phyloP scores from a whole-genome alignment of 2,888 invertebrate species.

The Ectemnius cavifrons region DNA sequence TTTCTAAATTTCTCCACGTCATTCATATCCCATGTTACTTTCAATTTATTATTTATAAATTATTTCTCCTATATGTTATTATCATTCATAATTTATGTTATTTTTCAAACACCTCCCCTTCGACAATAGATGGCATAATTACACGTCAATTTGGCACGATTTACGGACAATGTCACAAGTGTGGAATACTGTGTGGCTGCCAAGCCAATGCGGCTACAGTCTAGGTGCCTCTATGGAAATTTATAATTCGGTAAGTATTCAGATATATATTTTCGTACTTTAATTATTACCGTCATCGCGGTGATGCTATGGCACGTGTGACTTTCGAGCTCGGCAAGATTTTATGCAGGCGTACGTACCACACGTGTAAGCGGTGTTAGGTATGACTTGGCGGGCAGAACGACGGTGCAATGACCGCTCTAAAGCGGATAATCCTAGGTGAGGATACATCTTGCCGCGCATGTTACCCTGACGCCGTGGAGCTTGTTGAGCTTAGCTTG shows the following conservation, averaged over 20 bases:
- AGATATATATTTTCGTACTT: neutral
- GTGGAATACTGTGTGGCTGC: constrained; percentile 84
- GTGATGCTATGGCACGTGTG: neutral
- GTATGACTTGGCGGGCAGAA: constrained; percentile 2
- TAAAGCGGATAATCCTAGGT: constrained; percentile 72
- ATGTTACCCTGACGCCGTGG: constrained; percentile 68
- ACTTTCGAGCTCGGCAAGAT: too few relatives aligned
- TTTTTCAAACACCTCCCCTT: too few relatives aligned
- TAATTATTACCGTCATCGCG: neutral
- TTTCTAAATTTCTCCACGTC: too few relatives aligned
- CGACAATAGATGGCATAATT: constrained; percentile 82
- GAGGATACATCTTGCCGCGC: constrained; percentile 55
- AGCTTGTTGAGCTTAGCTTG: constrained; percentile 74
- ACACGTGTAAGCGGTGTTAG: neutral
- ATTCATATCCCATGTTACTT: too few relatives aligned
- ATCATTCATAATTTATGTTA: too few relatives aligned
- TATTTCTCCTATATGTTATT: neutral
- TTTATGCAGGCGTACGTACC: too few relatives aligned
- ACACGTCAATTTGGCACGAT: constrained; percentile 85
- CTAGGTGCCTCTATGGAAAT: constrained; percentile 86
- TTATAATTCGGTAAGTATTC: constrained; percentile 72
- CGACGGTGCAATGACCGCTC: constrained; percentile 38
- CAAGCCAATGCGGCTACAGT: constrained; percentile 85
- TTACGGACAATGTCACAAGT: constrained; percentile 83
- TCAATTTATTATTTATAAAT: too few relatives aligned